A percentile compares a stretch with the other conserved stretches of the same genome.
Evolutionary conservation across 2,113 vertebrate genomes (phyloP).

Genomic region (Sceloporus tristichus): DNA sequence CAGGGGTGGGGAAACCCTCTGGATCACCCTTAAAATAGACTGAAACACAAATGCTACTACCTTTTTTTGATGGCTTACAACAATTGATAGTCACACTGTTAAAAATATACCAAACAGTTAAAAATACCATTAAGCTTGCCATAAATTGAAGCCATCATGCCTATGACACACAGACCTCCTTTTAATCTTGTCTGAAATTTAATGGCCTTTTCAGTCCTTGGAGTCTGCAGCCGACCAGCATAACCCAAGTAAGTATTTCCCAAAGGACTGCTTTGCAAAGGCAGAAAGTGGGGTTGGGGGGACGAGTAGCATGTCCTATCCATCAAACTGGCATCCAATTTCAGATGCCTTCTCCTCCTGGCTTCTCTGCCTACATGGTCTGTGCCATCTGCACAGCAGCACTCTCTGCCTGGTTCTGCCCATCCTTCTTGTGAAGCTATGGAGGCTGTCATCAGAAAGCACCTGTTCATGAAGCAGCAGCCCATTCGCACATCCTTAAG

Average conservation of each 20-base stretch:
- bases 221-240: not conserved
- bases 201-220: not conserved
- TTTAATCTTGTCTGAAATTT: constrained; percentile 9
- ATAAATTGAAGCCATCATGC: not conserved
- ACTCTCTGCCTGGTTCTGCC: not conserved
- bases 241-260: constrained; percentile 9
- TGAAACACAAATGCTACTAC: not conserved
- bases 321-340: not conserved
- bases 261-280: constrained; percentile 32
- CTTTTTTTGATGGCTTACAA: too few relatives aligned
- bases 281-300: accelerated
- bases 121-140: too few relatives aligned
- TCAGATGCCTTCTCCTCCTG: not conserved
- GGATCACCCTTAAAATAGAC: not conserved
- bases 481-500: too few relatives aligned
- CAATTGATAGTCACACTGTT: too few relatives aligned
- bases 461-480: too few relatives aligned
- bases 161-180: accelerated
- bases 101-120: too few relatives aligned
- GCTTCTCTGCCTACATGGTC: too few relatives aligned
- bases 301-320: not conserved
- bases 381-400: not conserved
- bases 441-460: too few relatives aligned
- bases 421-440: too few relatives aligned
- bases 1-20: not conserved